A percentile compares a stretch with the other conserved stretches of the same genome.
Evolutionary conservation across 2,888 invertebrate genomes (phyloP).

Genomic region (Spicauda simplicius): DNA sequence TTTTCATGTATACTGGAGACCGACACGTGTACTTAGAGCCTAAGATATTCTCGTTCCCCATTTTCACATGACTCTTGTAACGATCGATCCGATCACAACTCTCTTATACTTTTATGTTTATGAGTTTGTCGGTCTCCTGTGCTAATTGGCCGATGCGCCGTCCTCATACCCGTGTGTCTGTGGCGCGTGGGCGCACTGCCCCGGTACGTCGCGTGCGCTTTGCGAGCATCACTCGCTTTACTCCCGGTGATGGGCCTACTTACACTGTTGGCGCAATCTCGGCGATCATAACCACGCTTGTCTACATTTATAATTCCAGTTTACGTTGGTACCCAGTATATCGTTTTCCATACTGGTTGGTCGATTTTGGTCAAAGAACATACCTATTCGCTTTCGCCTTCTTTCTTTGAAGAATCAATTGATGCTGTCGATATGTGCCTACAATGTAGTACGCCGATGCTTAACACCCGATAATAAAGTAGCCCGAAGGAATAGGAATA

Average conservation of each 20-base stretch:
- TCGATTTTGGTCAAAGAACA: constrained; percentile 32
- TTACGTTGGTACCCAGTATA: constrained; percentile 15
- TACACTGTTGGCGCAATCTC: constrained; percentile 67
- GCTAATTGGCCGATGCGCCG: constrained; percentile 45
- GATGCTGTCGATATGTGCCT: constrained; percentile 54
- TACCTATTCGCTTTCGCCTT: constrained; percentile 41
- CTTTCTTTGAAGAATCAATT: constrained; percentile 33
- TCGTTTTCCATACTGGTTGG: constrained; percentile 4
- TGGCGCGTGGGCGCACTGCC: constrained; percentile 64
- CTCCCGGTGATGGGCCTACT: constrained; percentile 66
- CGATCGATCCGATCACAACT: background rate
- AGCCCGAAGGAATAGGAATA: constrained; percentile 43
- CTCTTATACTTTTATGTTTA: background rate
- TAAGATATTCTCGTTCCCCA: background rate
- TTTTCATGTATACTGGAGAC: constrained; percentile 67
- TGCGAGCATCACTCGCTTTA: constrained; percentile 81
- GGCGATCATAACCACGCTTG: constrained; percentile 38
- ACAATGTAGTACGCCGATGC: constrained; percentile 66
- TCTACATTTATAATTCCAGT: constrained; percentile 17
- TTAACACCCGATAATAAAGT: constrained; percentile 54
- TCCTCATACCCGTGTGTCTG: constrained; percentile 60
- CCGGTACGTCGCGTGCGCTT: constrained; percentile 69
- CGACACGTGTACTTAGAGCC: constrained; percentile 49
- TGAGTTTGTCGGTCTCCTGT: constrained; percentile 63
- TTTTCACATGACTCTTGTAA: background rate